Evolutionary conservation across 1,140 invertebrate genomes (phyloP).

Genomic region (Drosophila novamexicana): DNA sequence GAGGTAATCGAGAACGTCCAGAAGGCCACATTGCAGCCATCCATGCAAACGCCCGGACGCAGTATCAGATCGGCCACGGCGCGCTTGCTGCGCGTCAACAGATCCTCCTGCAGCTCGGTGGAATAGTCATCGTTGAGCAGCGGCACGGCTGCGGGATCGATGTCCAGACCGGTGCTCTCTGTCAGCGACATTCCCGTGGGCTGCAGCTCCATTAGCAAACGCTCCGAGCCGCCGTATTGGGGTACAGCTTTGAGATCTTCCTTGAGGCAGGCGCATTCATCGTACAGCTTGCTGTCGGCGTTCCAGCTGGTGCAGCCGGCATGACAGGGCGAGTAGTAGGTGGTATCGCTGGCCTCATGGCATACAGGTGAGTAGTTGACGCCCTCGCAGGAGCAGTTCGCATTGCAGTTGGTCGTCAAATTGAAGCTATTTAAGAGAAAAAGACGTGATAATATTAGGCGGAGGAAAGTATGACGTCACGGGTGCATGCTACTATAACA

Average conservation of each 20-base stretch:
- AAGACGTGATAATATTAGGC: too few relatives aligned
- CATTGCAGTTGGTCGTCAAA: constrained; percentile 85
- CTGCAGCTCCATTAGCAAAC: constrained; percentile 19
- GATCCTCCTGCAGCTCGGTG: constrained; percentile 19
- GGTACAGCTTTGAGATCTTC: neutral
- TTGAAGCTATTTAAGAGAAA: constrained; percentile 84
- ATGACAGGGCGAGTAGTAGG: constrained; percentile 88
- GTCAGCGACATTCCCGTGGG: constrained; percentile 5
- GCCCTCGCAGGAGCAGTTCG: constrained; percentile 85
- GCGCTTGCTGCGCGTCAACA: constrained; percentile 36
- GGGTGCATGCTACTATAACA: neutral
- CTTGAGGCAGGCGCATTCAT: constrained; percentile 54
- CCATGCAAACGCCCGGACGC: constrained; percentile 85
- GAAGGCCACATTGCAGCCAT: constrained; percentile 85
- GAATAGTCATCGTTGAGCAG: constrained; percentile 53
- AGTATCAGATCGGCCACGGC: constrained; percentile 64
- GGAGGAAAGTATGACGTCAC: neutral
- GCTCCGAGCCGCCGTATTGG: constrained; percentile 14
- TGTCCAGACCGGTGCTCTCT: constrained; percentile 11
- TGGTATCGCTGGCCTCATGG: constrained; percentile 85
- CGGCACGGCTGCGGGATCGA: constrained; percentile 23
- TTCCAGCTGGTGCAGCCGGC: constrained; percentile 86
- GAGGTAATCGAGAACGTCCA: constrained; percentile 85
- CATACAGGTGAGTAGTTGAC: constrained; percentile 87
- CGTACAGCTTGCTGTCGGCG: constrained; percentile 57